Conservation (phyloP, 1,140 invertebrate species). For the Anoplolepis gracilipes region DNA sequence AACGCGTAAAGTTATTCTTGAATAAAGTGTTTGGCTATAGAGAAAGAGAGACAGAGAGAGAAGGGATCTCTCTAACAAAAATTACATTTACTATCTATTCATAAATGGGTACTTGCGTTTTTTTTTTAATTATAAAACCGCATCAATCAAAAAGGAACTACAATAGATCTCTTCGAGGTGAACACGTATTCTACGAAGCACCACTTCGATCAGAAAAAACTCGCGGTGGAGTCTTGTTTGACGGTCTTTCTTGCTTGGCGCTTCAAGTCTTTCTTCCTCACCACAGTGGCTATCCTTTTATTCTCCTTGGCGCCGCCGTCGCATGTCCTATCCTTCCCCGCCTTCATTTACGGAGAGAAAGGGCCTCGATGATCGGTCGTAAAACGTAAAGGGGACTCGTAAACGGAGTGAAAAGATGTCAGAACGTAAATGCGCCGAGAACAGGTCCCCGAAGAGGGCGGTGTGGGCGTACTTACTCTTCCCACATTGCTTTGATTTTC, state of each 20-base stretch:
- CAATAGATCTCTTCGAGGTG: neutral
- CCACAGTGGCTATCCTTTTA: conserved; percentile 45
- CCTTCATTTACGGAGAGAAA: conserved; percentile 73
- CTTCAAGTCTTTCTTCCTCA: conserved; percentile 37
- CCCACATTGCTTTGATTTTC: conserved; percentile 4
- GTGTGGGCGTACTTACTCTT: conserved; percentile 78
- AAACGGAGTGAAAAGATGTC: conserved; percentile 78
- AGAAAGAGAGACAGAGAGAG: neutral
- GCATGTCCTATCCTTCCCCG: neutral
- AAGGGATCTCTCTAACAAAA: conserved; percentile 5
- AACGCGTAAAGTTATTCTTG: neutral
- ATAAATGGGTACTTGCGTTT: neutral
- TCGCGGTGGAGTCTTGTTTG: conserved; percentile 59
- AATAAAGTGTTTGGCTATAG: conserved; percentile 23
- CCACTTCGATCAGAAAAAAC: conserved; percentile 39
- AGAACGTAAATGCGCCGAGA: conserved; percentile 75
- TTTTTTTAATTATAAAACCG: neutral
- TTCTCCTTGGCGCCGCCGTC: conserved; percentile 35
- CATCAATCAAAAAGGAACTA: neutral
- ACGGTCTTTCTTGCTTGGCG: conserved; percentile 20
- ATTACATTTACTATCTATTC: conserved; percentile 16
- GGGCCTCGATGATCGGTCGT: conserved; percentile 79
- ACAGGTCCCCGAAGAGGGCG: conserved; percentile 75
- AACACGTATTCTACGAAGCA: conserved; percentile 5
- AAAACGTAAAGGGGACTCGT: conserved; percentile 81